Conservation (phyloP, 2,888 invertebrate genomes). For the Perizoma flavofasciatum region DNA sequence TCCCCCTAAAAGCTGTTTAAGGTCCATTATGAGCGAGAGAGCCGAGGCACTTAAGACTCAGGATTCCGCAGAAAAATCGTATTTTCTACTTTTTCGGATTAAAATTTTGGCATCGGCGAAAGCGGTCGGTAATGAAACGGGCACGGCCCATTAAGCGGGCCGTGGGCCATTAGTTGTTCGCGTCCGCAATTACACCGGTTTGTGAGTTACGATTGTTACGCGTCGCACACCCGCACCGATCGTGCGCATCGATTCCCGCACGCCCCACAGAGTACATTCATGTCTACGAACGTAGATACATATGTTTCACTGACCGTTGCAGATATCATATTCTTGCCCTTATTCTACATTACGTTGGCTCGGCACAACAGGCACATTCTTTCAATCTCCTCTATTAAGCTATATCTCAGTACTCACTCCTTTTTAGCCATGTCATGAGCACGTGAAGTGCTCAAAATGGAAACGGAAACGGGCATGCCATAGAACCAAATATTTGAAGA, state of each 20-base stretch:
- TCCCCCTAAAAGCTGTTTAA: constrained; percentile 65
- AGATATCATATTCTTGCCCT: no score
- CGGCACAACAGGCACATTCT: no score
- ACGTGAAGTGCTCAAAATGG: no score
- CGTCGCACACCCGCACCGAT: constrained; percentile 34
- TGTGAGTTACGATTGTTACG: constrained; percentile 62
- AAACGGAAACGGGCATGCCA: no score
- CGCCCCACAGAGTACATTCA: background rate
- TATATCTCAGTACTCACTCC: no score
- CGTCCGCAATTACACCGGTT: constrained; percentile 68
- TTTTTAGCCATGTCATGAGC: no score
- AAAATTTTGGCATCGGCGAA: constrained; percentile 66
- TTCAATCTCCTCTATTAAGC: no score
- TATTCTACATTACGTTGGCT: no score
- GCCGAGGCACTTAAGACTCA: constrained; percentile 59
- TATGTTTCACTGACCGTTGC: background rate
- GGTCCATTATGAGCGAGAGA: constrained; percentile 64
- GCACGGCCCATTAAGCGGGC: constrained; percentile 66
- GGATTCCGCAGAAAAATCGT: constrained; percentile 42
- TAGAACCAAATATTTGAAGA: no score
- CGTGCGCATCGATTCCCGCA: constrained; percentile 23
- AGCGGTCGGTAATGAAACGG: constrained; percentile 68
- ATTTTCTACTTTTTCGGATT: constrained; percentile 60
- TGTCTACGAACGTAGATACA: background rate
- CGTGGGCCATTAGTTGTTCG: constrained; percentile 66